Base-by-base conservation (phyloP, 2,888 invertebrate species). In the Globia sparganii region DNA sequence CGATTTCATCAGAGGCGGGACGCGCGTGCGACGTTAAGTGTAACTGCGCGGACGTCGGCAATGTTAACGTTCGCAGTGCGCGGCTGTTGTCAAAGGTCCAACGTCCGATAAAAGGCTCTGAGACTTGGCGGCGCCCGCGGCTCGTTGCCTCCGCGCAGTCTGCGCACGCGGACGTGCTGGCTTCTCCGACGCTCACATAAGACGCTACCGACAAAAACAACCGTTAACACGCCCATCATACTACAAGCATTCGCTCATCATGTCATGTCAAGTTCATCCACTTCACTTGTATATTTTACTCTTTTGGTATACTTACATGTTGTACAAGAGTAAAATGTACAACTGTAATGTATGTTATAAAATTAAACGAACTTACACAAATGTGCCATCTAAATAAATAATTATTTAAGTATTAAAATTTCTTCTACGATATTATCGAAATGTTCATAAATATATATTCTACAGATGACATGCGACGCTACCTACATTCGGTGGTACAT, bases 61-160 rank as follows among this genome's bases (percentile, higher is more conserved):
- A 46, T 0, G 49, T 25, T 9, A 5, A 31, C 2, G 13, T 8
- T 9, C 46, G 31, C 18, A 82, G 76, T 43, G 90, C 90, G 0
- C 92, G 90, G 67, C 84, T 90, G 89, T 93, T 94, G 88, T 93
- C 90, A 81, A 93, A 93, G 4, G 86, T 93, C 94, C 94, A 94
- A 0, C 92, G 90, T n/a, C 82, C 83, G 75, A 93, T 91, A 88
- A 86, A 89, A 4, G 88, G 80, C 31, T 90, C 89, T 8, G 88
- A 86, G 53, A 87, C 85, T 6, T 85, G 87, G 8, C 85, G 87
- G 5, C 87, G 87, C 49, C 81, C 65, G n/a, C 31, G 40, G 15
- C 46, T 61, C 37, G 37, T 78, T 68, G 40, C 66, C 13, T 43
- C 75, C n/a, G 71, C 43, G 67, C 53, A 68, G 4, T 9, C 43